Percentiles rank a stretch among this genome's conserved stretches.
Conservation (phyloP, 1,140 invertebrate genomes). For the Harlomillsia oculata region DNA sequence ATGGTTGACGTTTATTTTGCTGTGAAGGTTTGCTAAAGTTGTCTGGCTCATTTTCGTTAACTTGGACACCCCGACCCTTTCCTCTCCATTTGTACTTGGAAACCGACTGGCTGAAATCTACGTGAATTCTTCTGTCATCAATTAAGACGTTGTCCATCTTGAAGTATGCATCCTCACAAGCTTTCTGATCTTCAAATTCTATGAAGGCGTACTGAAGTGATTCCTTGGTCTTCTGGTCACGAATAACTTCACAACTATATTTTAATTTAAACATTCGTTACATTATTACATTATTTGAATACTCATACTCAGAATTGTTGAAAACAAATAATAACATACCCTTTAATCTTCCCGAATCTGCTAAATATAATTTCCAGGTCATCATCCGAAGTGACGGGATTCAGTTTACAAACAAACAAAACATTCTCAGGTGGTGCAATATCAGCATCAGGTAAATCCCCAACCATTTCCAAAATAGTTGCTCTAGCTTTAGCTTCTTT, state of each 20-base stretch:
- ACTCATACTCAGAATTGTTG: conserved; percentile 3
- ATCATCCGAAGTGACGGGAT: conserved; percentile 96
- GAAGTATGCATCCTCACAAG: conserved; percentile 97
- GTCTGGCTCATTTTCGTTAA: conserved; percentile 19
- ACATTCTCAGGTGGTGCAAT: conserved; percentile 98
- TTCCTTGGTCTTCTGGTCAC: conserved; percentile 83
- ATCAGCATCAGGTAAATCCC: conserved; percentile 93
- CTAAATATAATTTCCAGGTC: conserved; percentile 97
- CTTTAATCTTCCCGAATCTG: conserved; percentile 85
- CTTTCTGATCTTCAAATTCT: conserved; percentile 68
- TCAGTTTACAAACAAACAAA: conserved; percentile 98
- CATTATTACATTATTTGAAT: conserved; percentile 10
- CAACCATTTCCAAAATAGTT: conserved; percentile 96
- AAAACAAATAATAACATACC: conserved; percentile 40
- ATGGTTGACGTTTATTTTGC: background rate
- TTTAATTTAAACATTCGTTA: conserved; percentile 10
- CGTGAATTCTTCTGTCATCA: conserved; percentile 96
- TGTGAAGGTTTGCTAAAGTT: background rate
- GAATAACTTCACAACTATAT: conserved; percentile 86
- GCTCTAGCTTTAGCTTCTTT: conserved; percentile 92
- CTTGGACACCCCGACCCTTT: conserved; percentile 48
- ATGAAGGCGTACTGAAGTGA: conserved; percentile 99
- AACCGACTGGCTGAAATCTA: conserved; percentile 98
- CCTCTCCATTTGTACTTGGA: conserved; percentile 81
- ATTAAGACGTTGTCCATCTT: conserved; percentile 99